Percentiles rank a stretch among this genome's conserved stretches.
Evolutionary conservation across 2,797 vertebrate genomes (phyloP).

Genomic region (Halcyon badia): DNA sequence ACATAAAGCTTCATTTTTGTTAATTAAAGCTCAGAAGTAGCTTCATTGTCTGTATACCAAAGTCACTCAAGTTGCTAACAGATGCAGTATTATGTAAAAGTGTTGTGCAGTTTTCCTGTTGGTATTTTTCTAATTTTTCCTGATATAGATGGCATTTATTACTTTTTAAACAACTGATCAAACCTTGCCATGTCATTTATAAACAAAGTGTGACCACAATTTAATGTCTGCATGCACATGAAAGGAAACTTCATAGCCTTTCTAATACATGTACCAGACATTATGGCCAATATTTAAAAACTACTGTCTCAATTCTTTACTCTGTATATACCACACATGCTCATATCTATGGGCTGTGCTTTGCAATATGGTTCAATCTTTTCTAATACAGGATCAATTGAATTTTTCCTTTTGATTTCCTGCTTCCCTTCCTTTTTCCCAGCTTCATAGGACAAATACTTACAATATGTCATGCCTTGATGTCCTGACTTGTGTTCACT

Average conservation of each 20-base stretch:
- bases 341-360: neutral
- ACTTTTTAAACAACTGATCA: neutral
- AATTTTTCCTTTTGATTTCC: neutral
- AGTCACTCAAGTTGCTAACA: neutral
- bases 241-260: neutral
- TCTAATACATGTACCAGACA: neutral
- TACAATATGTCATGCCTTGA: neutral
- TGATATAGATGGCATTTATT: neutral
- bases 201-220: neutral
- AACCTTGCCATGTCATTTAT: neutral
- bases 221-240: neutral
- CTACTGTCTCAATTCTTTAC: neutral
- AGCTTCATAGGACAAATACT: neutral
- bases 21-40: neutral
- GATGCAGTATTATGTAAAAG: neutral
- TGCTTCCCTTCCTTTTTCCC: neutral
- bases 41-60: neutral
- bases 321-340: rapidly evolving
- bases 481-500: neutral
- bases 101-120: neutral
- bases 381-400: rapidly evolving
- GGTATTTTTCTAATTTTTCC: neutral
- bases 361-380: neutral
- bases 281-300: neutral
- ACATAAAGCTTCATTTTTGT: neutral